Percentiles rank a stretch among this genome's conserved stretches.
These are phyloP conservation scores for Volucella inflata DNA, from an alignment of 2,888 invertebrate species.

Conservation along the genomic window DNA sequence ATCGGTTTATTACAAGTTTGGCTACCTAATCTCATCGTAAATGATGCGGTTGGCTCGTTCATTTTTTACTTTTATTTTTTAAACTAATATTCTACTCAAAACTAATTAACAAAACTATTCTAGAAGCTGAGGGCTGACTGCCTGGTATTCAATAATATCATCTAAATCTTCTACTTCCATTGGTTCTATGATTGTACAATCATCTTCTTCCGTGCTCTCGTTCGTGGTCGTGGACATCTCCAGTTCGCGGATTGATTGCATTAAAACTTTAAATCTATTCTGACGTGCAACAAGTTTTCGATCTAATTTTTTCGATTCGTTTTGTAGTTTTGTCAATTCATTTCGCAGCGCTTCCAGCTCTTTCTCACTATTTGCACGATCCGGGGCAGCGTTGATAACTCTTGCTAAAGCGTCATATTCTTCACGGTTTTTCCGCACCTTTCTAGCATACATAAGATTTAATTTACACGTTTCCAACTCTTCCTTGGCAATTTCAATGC, in stretches of 20 bases:
- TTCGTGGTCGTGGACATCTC: conserved; percentile 90
- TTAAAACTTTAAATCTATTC: conserved; percentile 93
- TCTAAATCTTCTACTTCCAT: conserved; percentile 83
- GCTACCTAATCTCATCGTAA: too few species aligned
- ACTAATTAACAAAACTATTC: conserved; percentile 36
- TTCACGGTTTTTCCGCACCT: conserved; percentile 92
- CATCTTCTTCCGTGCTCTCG: conserved; percentile 86
- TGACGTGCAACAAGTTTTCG: conserved; percentile 90
- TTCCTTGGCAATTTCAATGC: conserved; percentile 90
- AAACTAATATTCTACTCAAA: conserved; percentile 52
- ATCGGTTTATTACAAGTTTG: too few species aligned
- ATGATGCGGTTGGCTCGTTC: too few species aligned
- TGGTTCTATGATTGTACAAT: conserved; percentile 81
- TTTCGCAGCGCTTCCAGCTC: conserved; percentile 87
- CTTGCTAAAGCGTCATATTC: conserved; percentile 96
- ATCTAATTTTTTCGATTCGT: conserved; percentile 88
- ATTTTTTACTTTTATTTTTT: background rate
- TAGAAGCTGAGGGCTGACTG: conserved; percentile 67
- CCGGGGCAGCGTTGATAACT: conserved; percentile 93
- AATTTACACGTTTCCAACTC: conserved; percentile 91
- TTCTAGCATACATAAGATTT: conserved; percentile 91
- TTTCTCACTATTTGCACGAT: conserved; percentile 90
- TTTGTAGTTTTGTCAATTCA: conserved; percentile 88
- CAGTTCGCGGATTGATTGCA: conserved; percentile 92
- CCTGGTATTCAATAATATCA: conserved; percentile 73